These are phyloP conservation scores for Sebastes matsubarae DNA, from an alignment of 2,797 vertebrate species.

Conservation along the genomic window DNA sequence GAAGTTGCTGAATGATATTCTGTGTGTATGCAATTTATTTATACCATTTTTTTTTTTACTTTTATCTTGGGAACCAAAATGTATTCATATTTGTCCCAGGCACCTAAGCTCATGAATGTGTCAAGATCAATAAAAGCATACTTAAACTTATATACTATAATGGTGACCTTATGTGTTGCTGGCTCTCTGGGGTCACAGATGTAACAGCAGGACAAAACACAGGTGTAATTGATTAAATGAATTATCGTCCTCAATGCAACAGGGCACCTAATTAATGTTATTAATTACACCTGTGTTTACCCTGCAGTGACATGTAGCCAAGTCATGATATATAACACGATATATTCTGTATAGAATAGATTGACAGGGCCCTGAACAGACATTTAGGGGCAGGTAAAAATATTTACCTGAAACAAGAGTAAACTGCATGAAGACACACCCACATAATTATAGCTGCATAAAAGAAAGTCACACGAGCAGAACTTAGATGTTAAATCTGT, in stretches of 20 bases:
- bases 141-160: too few relatives aligned
- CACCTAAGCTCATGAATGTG: neutral
- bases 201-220: too few relatives aligned
- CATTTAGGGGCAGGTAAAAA: neutral
- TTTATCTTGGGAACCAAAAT: neutral
- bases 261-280: too few relatives aligned
- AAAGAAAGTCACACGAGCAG: neutral
- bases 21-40: neutral
- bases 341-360: neutral
- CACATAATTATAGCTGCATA: neutral
- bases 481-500: too few relatives aligned
- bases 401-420: neutral
- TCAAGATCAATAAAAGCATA: too few relatives aligned
- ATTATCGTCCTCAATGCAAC: too few relatives aligned
- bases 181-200: too few relatives aligned
- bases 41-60: neutral
- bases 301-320: too few relatives aligned
- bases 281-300: too few relatives aligned
- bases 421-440: neutral
- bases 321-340: neutral
- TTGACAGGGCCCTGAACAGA: neutral
- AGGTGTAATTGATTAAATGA: too few relatives aligned
- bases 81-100: neutral
- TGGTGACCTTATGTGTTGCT: too few relatives aligned
- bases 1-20: neutral